Percentiles rank a stretch among this genome's conserved stretches.
Evolutionary conservation across 2,113 vertebrate genomes (phyloP).

Genomic region (Salvelinus fontinalis): DNA sequence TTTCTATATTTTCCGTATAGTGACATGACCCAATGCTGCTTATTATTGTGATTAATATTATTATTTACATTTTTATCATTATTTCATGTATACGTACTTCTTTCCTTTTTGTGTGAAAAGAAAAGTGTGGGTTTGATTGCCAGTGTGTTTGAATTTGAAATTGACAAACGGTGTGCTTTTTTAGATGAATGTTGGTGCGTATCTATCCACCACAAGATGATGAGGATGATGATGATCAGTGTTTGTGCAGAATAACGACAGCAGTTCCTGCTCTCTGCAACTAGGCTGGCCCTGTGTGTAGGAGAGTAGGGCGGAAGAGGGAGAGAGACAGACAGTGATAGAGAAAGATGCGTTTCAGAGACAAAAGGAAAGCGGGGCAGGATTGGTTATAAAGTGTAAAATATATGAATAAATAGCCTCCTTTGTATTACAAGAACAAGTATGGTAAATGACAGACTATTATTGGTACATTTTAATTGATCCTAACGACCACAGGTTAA

Average conservation of each 20-base stretch:
- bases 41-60: slow-evolving; percentile 75
- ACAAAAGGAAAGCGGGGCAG: slow-evolving; percentile 19
- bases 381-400: slow-evolving; percentile 41
- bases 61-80: slow-evolving; percentile 62
- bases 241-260: slow-evolving; percentile 56
- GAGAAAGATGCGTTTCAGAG: slow-evolving; percentile 5
- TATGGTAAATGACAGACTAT: slow-evolving; percentile 38
- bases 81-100: slow-evolving; percentile 61
- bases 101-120: slow-evolving; percentile 60
- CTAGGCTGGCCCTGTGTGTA: slow-evolving; percentile 87
- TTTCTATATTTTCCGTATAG: slow-evolving; percentile 82
- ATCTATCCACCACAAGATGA: slow-evolving; percentile 60
- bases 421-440: slow-evolving; percentile 39
- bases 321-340: slow-evolving; percentile 14
- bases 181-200: slow-evolving; percentile 76
- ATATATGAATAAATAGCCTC: slow-evolving; percentile 34
- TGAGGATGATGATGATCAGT: slow-evolving; percentile 70
- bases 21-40: slow-evolving; percentile 90
- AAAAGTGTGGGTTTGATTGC: slow-evolving; percentile 71
- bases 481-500: slow-evolving; percentile 47
- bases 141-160: slow-evolving; percentile 77
- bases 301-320: slow-evolving; percentile 18
- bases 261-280: slow-evolving; percentile 74
- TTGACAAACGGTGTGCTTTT: slow-evolving; percentile 71
- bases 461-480: slow-evolving; percentile 53